These are phyloP conservation scores for Diogma glabrata DNA, from an alignment of 2,888 invertebrate species.

Conservation along the genomic window DNA sequence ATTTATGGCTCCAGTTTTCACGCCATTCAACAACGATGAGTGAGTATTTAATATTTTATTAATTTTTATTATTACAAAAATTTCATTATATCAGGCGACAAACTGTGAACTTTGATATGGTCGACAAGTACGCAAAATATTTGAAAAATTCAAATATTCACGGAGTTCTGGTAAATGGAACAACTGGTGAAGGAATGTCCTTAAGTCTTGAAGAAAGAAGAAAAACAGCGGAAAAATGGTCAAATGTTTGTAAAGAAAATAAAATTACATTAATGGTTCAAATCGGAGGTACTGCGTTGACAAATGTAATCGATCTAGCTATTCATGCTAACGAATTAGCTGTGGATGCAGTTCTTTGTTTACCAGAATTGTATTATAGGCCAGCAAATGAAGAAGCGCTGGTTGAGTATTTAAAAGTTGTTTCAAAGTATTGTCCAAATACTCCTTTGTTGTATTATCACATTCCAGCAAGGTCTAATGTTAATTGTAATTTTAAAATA, in stretches of 20 bases:
- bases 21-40: constrained; percentile 50
- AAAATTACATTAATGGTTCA: constrained; percentile 56
- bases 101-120: constrained; percentile 40
- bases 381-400: constrained; percentile 48
- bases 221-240: constrained; percentile 51
- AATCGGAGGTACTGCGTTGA: constrained; percentile 56
- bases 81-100: constrained; percentile 27
- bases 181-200: constrained; percentile 63
- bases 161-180: constrained; percentile 66
- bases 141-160: constrained; percentile 48
- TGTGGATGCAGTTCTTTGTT: constrained; percentile 56
- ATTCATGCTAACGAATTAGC: constrained; percentile 51
- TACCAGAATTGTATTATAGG: constrained; percentile 68
- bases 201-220: constrained; percentile 58
- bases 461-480: no score
- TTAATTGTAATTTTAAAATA: no score
- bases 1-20: constrained; percentile 59
- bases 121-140: constrained; percentile 53
- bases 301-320: constrained; percentile 57
- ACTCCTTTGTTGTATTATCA: constrained; percentile 76
- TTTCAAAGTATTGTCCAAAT: constrained; percentile 58
- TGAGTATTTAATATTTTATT: constrained; percentile 25
- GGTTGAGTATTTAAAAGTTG: constrained; percentile 50
- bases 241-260: constrained; percentile 40
- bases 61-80: no score